Conservation (phyloP, 1,140 invertebrate species). For the Sesamia nonagrioides region DNA sequence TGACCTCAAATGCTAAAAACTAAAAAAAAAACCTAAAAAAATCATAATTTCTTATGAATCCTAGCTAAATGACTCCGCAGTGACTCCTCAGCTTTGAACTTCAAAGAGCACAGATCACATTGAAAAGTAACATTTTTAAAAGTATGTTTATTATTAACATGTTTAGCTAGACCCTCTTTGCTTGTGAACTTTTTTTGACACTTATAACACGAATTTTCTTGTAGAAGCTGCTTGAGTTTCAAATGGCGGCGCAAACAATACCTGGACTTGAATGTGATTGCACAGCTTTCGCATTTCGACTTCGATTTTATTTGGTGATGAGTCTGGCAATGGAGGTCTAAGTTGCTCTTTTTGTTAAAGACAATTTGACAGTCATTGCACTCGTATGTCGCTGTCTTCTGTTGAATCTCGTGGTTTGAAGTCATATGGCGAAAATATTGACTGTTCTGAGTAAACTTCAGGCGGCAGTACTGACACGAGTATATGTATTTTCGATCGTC, state of each 20-base stretch:
- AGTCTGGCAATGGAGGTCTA: constrained; percentile 78
- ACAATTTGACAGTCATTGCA: constrained; percentile 82
- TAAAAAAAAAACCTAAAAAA: constrained; percentile 47
- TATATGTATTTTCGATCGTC: constrained; percentile 74
- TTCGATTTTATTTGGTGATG: constrained; percentile 78
- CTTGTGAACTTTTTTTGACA: constrained; percentile 81
- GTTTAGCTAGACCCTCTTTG: constrained; percentile 74
- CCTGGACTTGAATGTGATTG: constrained; percentile 80
- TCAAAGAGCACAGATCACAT: constrained; percentile 76
- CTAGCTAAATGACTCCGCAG: constrained; percentile 73
- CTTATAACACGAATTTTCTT: constrained; percentile 78
- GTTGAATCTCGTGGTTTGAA: constrained; percentile 75
- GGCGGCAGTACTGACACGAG: constrained; percentile 80
- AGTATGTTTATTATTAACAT: constrained; percentile 77
- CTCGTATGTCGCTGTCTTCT: constrained; percentile 74
- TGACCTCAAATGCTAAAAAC: constrained; percentile 2
- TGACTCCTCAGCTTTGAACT: constrained; percentile 79
- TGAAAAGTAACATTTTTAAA: constrained; percentile 75
- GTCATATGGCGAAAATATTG: constrained; percentile 83
- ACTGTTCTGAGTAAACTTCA: constrained; percentile 81
- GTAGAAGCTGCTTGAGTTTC: constrained; percentile 75
- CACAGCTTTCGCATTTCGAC: constrained; percentile 77
- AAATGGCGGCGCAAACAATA: constrained; percentile 80
- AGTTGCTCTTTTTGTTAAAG: constrained; percentile 75
- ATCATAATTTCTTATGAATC: constrained; percentile 82